A percentile compares a stretch with the other conserved stretches of the same genome.
Conservation (phyloP, 2,888 invertebrate genomes). For the Platycnemis pennipes region DNA sequence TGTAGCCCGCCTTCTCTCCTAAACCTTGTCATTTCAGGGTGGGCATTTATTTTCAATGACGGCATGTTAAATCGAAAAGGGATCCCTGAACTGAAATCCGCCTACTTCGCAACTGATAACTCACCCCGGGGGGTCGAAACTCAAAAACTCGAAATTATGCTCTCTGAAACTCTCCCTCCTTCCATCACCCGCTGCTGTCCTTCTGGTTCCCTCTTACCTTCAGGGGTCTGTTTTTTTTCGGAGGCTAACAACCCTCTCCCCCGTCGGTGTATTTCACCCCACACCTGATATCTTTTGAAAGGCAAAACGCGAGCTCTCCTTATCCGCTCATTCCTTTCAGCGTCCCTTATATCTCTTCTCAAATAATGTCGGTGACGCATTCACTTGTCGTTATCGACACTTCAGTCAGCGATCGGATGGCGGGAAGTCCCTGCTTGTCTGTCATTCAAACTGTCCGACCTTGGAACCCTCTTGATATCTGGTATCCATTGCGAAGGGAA, state of each 20-base stretch:
- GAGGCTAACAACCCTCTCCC: neutral
- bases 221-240: too few species aligned
- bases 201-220: too few species aligned
- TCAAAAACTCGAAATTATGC: too few species aligned
- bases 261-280: neutral
- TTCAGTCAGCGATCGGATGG: neutral
- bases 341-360: neutral
- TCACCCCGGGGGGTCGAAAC: neutral
- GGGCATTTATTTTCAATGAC: too few species aligned
- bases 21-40: too few species aligned
- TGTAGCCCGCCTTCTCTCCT: too few species aligned
- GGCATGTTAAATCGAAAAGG: too few species aligned
- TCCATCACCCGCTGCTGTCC: too few species aligned
- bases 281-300: neutral
- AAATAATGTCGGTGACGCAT: neutral
- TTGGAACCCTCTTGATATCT: neutral
- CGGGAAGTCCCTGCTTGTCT: neutral
- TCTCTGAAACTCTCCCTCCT: too few species aligned
- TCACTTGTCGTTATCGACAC: constrained; percentile 11
- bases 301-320: neutral
- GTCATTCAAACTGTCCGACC: neutral
- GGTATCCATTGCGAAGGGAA: neutral
- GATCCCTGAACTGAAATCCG: too few species aligned
- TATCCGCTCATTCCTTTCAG: neutral
- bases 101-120: neutral